phyloP scores from a whole-genome alignment of 2,888 invertebrate genomes.

The Protodeltote pygarga region DNA sequence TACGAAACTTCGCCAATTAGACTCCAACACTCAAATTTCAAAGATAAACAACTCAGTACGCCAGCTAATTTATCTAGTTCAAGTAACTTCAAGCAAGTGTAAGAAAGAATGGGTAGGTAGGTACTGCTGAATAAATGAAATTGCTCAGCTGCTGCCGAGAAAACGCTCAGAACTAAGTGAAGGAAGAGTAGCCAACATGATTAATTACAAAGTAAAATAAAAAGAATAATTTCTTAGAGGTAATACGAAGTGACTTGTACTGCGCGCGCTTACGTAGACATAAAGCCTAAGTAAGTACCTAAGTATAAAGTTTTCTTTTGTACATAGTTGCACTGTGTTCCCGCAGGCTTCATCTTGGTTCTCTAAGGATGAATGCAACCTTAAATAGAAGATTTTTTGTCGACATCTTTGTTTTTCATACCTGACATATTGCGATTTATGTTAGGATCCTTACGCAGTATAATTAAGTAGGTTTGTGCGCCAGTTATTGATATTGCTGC shows the following conservation, averaged over 20 bases:
- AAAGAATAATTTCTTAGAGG: slow-evolving; percentile 49
- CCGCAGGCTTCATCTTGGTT: slow-evolving; percentile 45
- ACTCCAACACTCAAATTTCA: slow-evolving; percentile 14
- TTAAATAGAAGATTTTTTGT: slow-evolving; percentile 32
- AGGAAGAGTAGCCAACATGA: slow-evolving; percentile 63
- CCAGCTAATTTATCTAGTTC: slow-evolving; percentile 59
- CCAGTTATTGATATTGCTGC: slow-evolving; percentile 29
- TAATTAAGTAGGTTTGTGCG: slow-evolving; percentile 11
- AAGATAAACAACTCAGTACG: slow-evolving; percentile 34
- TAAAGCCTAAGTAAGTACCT: slow-evolving; percentile 28
- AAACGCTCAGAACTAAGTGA: slow-evolving; percentile 58
- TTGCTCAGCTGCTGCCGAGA: slow-evolving; percentile 61
- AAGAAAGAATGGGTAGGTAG: slow-evolving; percentile 59
- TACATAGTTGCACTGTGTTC: slow-evolving; percentile 28
- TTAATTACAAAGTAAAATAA: slow-evolving; percentile 70
- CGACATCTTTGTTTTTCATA: slow-evolving; percentile 20
- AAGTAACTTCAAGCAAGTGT: slow-evolving; percentile 57
- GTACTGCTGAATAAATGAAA: slow-evolving; percentile 65
- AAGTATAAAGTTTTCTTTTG: slow-evolving; percentile 46
- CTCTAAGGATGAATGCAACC: slow-evolving; percentile 44
- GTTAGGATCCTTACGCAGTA: neutral
- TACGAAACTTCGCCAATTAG: slow-evolving; percentile 15
- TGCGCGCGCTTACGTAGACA: slow-evolving; percentile 15
- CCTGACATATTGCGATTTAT: slow-evolving; percentile 6
- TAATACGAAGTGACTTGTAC: slow-evolving; percentile 40